Base-by-base conservation (phyloP, 2,888 invertebrate genomes). In the Meteorus colon region DNA sequence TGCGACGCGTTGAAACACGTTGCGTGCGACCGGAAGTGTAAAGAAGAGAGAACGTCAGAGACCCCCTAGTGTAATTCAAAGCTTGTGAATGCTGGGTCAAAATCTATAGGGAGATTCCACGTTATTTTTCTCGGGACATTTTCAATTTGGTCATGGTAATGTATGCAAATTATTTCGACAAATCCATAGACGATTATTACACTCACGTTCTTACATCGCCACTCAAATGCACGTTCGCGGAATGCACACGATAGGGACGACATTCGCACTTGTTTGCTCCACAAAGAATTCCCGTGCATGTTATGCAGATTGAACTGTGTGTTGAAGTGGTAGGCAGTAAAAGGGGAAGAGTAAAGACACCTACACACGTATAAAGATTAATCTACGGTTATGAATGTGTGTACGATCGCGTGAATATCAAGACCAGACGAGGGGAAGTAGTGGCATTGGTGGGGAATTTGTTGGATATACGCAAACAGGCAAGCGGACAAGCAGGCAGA, bases 1-100 rank as follows among this genome's bases (percentile, higher is more conserved):
- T 27, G 72, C 19, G 45, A 41, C 69, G 45, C 69, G 45, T 67
- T 66, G 34, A 55, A 71, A 65, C 75, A 59, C 55, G 76, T 72
- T 77, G 60, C 75, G 77, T 78, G 80, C 66, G 77, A 81, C 78
- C 81, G 78, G 78, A 80, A 77, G 78, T 70, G 45, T 24, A 19
- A 27, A 66, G 48, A 62, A 27, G 41, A 41, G 4, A 48, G 48
- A 48, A 16, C n/a, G 48, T 45, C 34, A 34, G 34, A 34, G 41
- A 5, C 48, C 48, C 48, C 48, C 37, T 2, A 37, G 51, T 48
- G 2, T 16, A 12, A 68, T 31, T 34, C 63, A 34, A n/a, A 48
- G n/a, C 16, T 48, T n/a, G 10, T 41, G 41, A 41, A 41, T 41
- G 8, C 12, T 12, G 8, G 2, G 41, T 10, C 41, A 41, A 41